Percentiles rank a stretch among this genome's conserved stretches.
Conservation (phyloP, 1,140 invertebrate genomes). For the Tribolium castaneum region DNA sequence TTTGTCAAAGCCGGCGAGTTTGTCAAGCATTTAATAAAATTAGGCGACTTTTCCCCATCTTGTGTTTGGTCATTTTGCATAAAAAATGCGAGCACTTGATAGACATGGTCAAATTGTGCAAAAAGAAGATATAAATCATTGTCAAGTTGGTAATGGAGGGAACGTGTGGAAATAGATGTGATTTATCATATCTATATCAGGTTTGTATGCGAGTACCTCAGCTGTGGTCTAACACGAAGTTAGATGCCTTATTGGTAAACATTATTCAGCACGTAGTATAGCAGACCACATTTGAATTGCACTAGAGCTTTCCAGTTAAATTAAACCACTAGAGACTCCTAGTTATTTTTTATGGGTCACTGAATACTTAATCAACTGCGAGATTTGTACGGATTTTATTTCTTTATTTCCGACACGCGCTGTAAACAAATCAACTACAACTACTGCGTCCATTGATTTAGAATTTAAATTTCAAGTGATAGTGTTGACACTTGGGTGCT, state of each 20-base stretch:
- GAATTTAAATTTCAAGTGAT: no score
- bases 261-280: slow-evolving; percentile 43
- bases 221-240: slow-evolving; percentile 42
- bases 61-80: neutral
- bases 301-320: slow-evolving; percentile 40
- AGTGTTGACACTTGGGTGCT: no score
- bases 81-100: slow-evolving; percentile 11
- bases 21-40: neutral
- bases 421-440: slow-evolving; percentile 14
- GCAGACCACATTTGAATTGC: slow-evolving; percentile 40
- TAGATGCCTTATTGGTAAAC: slow-evolving; percentile 46
- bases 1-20: neutral
- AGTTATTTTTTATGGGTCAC: slow-evolving; percentile 42
- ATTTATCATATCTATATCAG: slow-evolving; percentile 47
- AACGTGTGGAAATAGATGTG: slow-evolving; percentile 47
- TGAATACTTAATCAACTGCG: slow-evolving; percentile 37
- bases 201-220: slow-evolving; percentile 41
- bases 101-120: slow-evolving; percentile 47
- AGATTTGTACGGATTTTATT: slow-evolving; percentile 39
- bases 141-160: slow-evolving; percentile 43
- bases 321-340: slow-evolving; percentile 43
- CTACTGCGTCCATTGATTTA: neutral
- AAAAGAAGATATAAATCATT: slow-evolving; percentile 45
- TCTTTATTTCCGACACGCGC: neutral
- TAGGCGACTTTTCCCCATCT: neutral